Evolutionary conservation across 2,888 invertebrate species (phyloP), one percentile per base, ranked within the genome.

Genomic region (Petrolisthes cinctipes): DNA sequence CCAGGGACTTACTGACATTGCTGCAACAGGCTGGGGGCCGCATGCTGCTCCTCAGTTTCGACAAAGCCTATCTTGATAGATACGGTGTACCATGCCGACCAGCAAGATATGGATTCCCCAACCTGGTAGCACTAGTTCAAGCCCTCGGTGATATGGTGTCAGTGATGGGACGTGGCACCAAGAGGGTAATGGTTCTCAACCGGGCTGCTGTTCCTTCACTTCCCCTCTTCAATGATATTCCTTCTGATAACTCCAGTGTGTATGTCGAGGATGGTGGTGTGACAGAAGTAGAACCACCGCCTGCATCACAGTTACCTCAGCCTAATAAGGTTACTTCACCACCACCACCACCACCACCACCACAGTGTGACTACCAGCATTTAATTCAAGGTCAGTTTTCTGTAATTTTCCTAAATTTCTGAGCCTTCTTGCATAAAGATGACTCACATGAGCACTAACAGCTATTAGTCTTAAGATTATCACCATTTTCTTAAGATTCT

Each of bases 91-190:
- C 93, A 56, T 93, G 94, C 66, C 93, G 93, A 86, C 93, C 94
- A 9, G 93, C 94, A 0, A 92, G 94, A 51, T 94, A 94, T 91
- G 95, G 95, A 1, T 94, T 93, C 91, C 92, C 94, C 4, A 94
- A 93, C 11, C 89, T 94, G 2, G 91, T 92, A n/a, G 93, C 94
- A 4, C 92, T 95, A 79, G 92, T 95, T 7, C 93, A 94, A 91
- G 93, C 94, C 7, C 92, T 95, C 20, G 93, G 94, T 9, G 94
- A 94, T 90, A 94, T 94, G 3, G 93, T 94, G 5, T 92, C 92
- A n/a, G 91, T 94, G 14, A 92, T 92, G 14, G 94, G 94, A 92
- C 94, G 92, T 78, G 93, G 93, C 20, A 91, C 91, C 89, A 94
- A 93, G 85, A 92, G 93, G 17, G 92, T 93, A 61, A 92, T 94